phyloP scores from a whole-genome alignment of 1,140 invertebrate species.

The Battus philenor region DNA sequence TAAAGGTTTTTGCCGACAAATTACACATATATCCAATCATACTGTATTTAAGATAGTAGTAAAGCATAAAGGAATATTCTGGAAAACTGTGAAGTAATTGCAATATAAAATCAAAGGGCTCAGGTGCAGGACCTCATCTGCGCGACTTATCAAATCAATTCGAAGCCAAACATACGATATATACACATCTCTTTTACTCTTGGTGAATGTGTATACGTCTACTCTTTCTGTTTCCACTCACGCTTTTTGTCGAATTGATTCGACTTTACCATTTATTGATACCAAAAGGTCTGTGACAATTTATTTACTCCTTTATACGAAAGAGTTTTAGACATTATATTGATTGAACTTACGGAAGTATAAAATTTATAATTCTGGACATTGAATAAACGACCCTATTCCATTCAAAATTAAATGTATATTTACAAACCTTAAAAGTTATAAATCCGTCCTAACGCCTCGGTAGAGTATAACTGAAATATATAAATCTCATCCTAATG shows the following conservation, averaged over 20 bases:
- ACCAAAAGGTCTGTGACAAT: slow-evolving; percentile 23
- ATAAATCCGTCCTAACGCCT: slow-evolving; percentile 44
- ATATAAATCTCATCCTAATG: slow-evolving; percentile 30
- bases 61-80: no score
- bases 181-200: slow-evolving; percentile 35
- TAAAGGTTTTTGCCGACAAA: no score
- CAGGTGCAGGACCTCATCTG: slow-evolving; percentile 62
- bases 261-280: slow-evolving; percentile 67
- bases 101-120: slow-evolving; percentile 64
- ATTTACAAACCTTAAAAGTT: slow-evolving; percentile 63
- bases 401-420: slow-evolving; percentile 58
- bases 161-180: slow-evolving; percentile 31
- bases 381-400: slow-evolving; percentile 53
- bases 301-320: slow-evolving; percentile 30
- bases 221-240: slow-evolving; percentile 29
- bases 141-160: slow-evolving; percentile 46
- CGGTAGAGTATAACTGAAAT: slow-evolving; percentile 21
- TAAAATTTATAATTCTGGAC: slow-evolving; percentile 34
- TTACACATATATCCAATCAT: no score
- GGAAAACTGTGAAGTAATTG: slow-evolving; percentile 47
- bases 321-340: slow-evolving; percentile 32
- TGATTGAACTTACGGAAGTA: slow-evolving; percentile 3
- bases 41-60: no score
- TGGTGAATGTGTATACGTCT: slow-evolving; percentile 19
- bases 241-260: slow-evolving; percentile 54